Percentiles rank a stretch among this genome's conserved stretches.
Evolutionary conservation across 2,797 vertebrate species (phyloP).

Genomic region (Vultur gryphus): DNA sequence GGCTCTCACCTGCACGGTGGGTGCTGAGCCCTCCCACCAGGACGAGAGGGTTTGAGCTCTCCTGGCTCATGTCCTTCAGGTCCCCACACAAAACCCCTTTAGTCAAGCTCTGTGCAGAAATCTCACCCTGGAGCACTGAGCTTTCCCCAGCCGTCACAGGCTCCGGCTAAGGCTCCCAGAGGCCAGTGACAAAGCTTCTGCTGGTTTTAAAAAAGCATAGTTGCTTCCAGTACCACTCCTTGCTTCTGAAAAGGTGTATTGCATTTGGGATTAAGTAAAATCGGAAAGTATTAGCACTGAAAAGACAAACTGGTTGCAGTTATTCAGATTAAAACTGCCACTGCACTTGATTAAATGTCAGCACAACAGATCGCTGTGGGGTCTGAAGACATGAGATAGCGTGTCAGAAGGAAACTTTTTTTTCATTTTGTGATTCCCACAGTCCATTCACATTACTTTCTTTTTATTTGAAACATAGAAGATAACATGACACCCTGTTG

Average conservation of each 20-base stretch:
- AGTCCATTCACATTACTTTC: neutral
- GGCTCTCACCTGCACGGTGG: accelerated
- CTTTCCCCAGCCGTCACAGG: neutral
- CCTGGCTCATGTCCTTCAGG: neutral
- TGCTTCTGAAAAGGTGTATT: neutral
- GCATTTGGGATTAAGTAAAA: neutral
- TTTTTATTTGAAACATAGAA: neutral
- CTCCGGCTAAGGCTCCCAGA: neutral
- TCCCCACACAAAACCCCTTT: accelerated
- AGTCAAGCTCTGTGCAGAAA: neutral
- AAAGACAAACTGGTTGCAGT: neutral
- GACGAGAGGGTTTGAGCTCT: neutral
- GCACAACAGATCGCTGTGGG: neutral
- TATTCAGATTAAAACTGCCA: neutral
- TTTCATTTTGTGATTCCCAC: neutral
- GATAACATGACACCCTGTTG: neutral
- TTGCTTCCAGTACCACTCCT: neutral
- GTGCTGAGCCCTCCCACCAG: neutral
- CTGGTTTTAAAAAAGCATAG: neutral
- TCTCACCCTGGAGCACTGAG: neutral
- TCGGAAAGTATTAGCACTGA: neutral
- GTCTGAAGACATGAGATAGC: neutral
- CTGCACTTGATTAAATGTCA: neutral
- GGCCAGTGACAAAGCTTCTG: neutral
- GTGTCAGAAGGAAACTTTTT: neutral